Evolutionary conservation across 2,113 vertebrate genomes (phyloP), one percentile per base, ranked within the genome.

Genomic region (Panthera uncia): DNA sequence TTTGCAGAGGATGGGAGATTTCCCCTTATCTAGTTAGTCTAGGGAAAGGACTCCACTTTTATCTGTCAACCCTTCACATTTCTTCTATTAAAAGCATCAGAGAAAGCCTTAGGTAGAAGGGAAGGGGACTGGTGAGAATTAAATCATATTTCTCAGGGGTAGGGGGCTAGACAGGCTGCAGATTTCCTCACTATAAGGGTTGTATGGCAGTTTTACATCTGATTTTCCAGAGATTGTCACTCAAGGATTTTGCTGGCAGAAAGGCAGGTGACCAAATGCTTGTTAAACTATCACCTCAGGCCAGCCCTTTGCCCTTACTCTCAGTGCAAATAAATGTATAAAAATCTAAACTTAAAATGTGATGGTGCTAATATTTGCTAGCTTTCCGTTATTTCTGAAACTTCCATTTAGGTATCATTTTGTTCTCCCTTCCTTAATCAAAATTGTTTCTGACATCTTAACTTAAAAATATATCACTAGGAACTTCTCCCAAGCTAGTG

Each of bases 361-460:
- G 73, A 48, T 23, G 31, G 27, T 61, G 36, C 41, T 97, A 55
- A 91, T 38, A 83, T 63, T 79, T 89, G 38, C 31, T 90, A 55
- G 15, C 29, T 89, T 96, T 73, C 52, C 36, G 16, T 48, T 86
- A 95, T 55, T 96, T 92, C 38, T 93, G 63, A 80, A 92, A 29
- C 0, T 52, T 69, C 66, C 27, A 48, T 25, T 76, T 89, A 36
- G 41, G 8, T 48, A 68, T 82, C n/a, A 66, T 91, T 94, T 79
- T 85, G 21, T 48, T 93, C n/a, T 95, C 4, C 10, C 10, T 96
- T 57, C 4, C 61, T 88, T 80, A 94, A 95, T 65, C 18, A 83
- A 81, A 93, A 92, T 66, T 96, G 82, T 41, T 71, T 78, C 85
- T 94, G 52, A 91, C 88, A 80, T 89, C 95, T 98, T 82, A 69